Evolutionary conservation across 2,113 vertebrate genomes (phyloP).

Genomic region (Clarias magur): DNA sequence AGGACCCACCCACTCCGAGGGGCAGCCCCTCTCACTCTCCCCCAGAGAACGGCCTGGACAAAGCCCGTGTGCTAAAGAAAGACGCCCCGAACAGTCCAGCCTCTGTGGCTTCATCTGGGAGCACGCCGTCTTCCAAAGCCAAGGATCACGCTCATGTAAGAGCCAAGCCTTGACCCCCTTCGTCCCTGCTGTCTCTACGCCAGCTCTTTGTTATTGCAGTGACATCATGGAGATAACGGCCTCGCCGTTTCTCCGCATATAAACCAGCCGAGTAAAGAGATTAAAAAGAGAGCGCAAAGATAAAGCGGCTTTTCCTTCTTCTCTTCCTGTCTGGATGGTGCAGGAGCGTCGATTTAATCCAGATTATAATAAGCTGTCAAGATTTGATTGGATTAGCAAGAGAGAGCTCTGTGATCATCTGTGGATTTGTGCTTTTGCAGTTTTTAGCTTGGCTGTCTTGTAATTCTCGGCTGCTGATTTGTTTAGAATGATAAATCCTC

Average conservation of each 20-base stretch:
- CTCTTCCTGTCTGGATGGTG: conserved; percentile 43
- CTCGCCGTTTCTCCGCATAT: conserved; percentile 47
- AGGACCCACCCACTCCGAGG: conserved; percentile 90
- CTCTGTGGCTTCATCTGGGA: conserved; percentile 94
- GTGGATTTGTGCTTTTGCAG: conserved; percentile 57
- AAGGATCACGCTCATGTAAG: conserved; percentile 91
- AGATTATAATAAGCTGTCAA: conserved; percentile 68
- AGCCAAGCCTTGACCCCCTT: conserved; percentile 35
- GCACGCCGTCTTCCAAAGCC: conserved; percentile 94
- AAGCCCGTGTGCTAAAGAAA: conserved; percentile 86
- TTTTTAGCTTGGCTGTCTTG: conserved; percentile 32
- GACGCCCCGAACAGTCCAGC: conserved; percentile 93
- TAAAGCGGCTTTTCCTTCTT: conserved; percentile 32
- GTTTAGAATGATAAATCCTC: conserved; percentile 94
- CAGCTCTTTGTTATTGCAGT: not conserved
- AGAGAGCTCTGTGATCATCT: conserved; percentile 59
- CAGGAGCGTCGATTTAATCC: conserved; percentile 58
- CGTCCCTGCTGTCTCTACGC: not conserved
- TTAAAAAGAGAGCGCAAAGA: conserved; percentile 56
- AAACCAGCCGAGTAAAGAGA: conserved; percentile 45
- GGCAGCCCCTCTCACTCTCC: conserved; percentile 91
- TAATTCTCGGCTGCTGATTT: conserved; percentile 36
- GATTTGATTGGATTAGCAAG: conserved; percentile 70
- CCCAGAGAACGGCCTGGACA: conserved; percentile 92
- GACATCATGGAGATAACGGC: conserved; percentile 48